Evolutionary conservation across 2,888 invertebrate genomes (phyloP).

Genomic region (Ptycholaimellus sp.): DNA sequence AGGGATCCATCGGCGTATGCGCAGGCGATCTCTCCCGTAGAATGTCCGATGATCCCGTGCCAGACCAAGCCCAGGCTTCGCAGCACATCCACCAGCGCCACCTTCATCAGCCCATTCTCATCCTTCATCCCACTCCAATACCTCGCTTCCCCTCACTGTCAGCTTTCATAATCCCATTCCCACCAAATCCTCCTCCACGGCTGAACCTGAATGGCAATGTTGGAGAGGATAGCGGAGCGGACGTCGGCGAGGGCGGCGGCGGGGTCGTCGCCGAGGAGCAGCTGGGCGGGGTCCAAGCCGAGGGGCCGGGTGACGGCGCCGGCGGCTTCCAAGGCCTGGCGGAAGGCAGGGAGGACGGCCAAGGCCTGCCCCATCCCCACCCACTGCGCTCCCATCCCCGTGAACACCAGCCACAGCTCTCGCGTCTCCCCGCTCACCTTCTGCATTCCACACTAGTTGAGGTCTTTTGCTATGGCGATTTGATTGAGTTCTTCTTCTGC

Average conservation of each 20-base stretch:
- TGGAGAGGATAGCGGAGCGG: constrained; percentile 55
- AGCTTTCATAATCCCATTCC: too few relatives aligned
- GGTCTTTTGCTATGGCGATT: too few relatives aligned
- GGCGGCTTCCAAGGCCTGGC: too few relatives aligned
- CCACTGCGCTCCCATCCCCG: constrained; percentile 93
- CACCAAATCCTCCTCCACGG: constrained; percentile 30
- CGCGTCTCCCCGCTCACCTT: constrained; percentile 3
- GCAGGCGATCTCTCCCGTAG: constrained; percentile 64
- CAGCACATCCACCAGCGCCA: constrained; percentile 72
- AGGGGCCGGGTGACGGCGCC: constrained; percentile 42
- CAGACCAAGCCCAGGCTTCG: constrained; percentile 48
- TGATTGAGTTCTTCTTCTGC: too few relatives aligned
- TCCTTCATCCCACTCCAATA: too few relatives aligned
- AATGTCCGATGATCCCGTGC: constrained; percentile 84
- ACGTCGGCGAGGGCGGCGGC: constrained; percentile 54
- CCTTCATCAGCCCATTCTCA: constrained; percentile 32
- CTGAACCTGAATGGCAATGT: constrained; percentile 61
- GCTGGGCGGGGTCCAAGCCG: constrained; percentile 49
- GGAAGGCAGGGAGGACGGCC: too few relatives aligned
- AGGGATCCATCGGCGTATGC: constrained; percentile 83
- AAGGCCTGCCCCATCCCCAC: too few relatives aligned
- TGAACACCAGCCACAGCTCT: constrained; percentile 67
- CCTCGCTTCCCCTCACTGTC: too few relatives aligned
- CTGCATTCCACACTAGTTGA: too few relatives aligned
- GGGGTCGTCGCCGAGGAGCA: constrained; percentile 49